These are phyloP conservation scores for Cephus runcator DNA, from an alignment of 2,888 invertebrate genomes.

Conservation along the genomic window DNA sequence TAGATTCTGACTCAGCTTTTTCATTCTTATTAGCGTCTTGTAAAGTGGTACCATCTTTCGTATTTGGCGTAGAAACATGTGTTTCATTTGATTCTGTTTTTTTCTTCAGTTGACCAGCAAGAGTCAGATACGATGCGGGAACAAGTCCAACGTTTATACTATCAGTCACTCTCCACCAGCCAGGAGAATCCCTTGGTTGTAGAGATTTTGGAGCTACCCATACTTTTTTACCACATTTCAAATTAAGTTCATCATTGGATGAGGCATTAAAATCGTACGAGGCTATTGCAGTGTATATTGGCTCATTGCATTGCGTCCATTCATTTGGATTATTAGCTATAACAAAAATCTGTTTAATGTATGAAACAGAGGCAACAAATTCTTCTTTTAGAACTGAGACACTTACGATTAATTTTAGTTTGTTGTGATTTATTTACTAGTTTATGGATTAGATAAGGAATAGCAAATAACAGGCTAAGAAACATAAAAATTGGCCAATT, in stretches of 20 bases:
- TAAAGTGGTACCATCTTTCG: background rate
- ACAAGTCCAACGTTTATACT: conserved; percentile 53
- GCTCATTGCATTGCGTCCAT: conserved; percentile 71
- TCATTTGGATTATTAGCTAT: conserved; percentile 75
- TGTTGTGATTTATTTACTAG: conserved; percentile 45
- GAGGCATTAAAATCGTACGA: conserved; percentile 81
- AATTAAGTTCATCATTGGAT: conserved; percentile 79
- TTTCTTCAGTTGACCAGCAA: conserved; percentile 55
- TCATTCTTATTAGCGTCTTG: background rate
- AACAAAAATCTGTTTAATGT: conserved; percentile 27
- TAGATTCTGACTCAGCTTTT: background rate
- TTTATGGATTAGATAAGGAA: conserved; percentile 80
- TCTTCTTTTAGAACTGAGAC: background rate
- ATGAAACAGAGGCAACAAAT: background rate
- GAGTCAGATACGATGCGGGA: conserved; percentile 53
- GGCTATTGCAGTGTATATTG: conserved; percentile 74
- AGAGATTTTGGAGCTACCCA: conserved; percentile 85
- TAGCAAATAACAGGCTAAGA: conserved; percentile 87
- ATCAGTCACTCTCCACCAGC: conserved; percentile 59
- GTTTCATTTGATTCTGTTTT: conserved; percentile 23
- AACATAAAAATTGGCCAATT: conserved; percentile 92
- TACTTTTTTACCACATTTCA: conserved; percentile 81
- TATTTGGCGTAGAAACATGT: background rate
- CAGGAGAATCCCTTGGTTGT: conserved; percentile 73
- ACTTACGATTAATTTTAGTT: conserved; percentile 43